A percentile compares a stretch with the other conserved stretches of the same genome.
Conservation (phyloP, 2,888 invertebrate genomes). For the Athrips mouffetella region DNA sequence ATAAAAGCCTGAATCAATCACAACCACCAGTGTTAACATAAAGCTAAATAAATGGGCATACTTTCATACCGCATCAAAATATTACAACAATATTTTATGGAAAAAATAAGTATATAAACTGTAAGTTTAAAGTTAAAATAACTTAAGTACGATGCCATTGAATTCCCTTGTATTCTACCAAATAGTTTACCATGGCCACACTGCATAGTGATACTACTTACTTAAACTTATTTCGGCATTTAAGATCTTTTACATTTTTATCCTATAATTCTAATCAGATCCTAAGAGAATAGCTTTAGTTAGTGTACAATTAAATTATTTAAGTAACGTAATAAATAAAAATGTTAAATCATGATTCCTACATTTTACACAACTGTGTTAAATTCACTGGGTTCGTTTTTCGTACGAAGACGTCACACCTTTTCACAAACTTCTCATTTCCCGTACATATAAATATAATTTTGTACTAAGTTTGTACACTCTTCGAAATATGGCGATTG, state of each 20-base stretch:
- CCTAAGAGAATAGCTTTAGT: conserved; percentile 5
- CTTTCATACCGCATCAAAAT: neutral
- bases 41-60: neutral
- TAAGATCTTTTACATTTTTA: neutral
- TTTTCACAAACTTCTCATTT: conserved; percentile 9
- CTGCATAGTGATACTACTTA: neutral
- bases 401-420: neutral
- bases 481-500: conserved; percentile 17
- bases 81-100: neutral
- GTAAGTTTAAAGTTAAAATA: neutral
- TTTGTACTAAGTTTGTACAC: conserved; percentile 21
- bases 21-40: neutral
- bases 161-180: conserved; percentile 5
- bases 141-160: conserved; percentile 21
- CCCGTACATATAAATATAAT: conserved; percentile 15
- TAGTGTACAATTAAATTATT: neutral
- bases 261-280: conserved; percentile 13
- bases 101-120: too few relatives aligned
- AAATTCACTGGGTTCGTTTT: conserved; percentile 3
- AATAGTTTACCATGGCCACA: conserved; percentile 10
- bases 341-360: conserved; percentile 6
- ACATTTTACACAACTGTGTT: neutral
- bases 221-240: neutral
- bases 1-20: conserved; percentile 24
- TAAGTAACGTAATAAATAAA: conserved; percentile 13